Conservation (phyloP, 2,888 invertebrate species). For the Limnephilus rhombicus region DNA sequence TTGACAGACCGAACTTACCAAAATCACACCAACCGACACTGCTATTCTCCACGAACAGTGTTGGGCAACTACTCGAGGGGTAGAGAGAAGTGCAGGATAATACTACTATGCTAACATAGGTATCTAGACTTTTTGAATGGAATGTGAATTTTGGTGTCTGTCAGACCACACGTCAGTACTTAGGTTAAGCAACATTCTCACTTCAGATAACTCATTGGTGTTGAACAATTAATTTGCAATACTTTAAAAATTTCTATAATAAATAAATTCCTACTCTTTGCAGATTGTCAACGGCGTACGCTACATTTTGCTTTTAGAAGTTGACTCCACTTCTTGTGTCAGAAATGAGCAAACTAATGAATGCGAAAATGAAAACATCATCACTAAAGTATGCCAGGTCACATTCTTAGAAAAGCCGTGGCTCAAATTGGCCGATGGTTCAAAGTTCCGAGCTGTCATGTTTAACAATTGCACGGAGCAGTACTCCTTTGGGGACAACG, state of each 20-base stretch:
- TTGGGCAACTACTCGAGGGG: too few species aligned
- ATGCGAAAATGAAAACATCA: conserved; percentile 34
- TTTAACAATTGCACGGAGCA: conserved; percentile 82
- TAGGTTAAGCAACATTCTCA: too few species aligned
- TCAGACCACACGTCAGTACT: too few species aligned
- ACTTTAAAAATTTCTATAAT: not conserved
- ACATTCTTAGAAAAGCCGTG: conserved; percentile 83
- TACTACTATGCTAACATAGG: too few species aligned
- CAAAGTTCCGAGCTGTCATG: conserved; percentile 79
- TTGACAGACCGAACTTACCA: too few species aligned
- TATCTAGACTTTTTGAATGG: too few species aligned
- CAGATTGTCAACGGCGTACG: conserved; percentile 81
- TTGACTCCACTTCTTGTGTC: conserved; percentile 75
- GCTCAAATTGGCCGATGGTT: conserved; percentile 78
- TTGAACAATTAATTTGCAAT: too few species aligned
- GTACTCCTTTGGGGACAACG: conserved; percentile 75
- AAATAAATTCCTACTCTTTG: conserved; percentile 30
- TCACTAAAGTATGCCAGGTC: conserved; percentile 76
- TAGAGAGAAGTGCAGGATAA: too few species aligned
- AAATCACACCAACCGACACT: too few species aligned
- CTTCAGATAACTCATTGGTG: too few species aligned
- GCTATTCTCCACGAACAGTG: too few species aligned
- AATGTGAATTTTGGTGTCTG: too few species aligned
- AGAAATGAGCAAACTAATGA: conserved; percentile 66
- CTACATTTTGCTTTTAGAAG: conserved; percentile 77